Evolutionary conservation across 2,888 invertebrate species (phyloP).

Genomic region (Shargacucullia verbasci): DNA sequence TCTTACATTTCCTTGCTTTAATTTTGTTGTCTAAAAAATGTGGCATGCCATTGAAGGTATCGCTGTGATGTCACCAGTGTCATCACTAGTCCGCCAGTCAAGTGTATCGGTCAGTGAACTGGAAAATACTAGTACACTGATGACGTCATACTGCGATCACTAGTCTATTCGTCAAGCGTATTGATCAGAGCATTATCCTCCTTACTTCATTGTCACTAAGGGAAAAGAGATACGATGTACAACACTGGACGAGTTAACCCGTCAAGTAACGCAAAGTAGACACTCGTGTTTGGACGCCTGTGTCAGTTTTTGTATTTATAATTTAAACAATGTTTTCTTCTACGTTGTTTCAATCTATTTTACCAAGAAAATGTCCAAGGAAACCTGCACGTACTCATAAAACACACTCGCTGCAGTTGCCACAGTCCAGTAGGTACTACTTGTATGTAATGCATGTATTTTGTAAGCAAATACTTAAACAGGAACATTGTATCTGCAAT

Average conservation of each 20-base stretch:
- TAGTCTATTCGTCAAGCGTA: constrained; percentile 2
- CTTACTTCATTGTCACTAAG: not conserved
- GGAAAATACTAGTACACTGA: constrained; percentile 1
- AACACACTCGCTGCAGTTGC: not conserved
- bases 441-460: constrained; percentile 17
- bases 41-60: not conserved
- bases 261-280: too few relatives aligned
- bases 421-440: constrained; percentile 19
- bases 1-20: constrained; percentile 2
- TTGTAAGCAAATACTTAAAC: constrained; percentile 23
- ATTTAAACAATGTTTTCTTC: too few relatives aligned
- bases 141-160: constrained; percentile 28
- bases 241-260: too few relatives aligned
- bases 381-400: constrained; percentile 9
- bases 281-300: too few relatives aligned
- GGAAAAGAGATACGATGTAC: too few relatives aligned
- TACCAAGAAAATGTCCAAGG: not conserved
- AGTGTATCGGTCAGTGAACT: not conserved
- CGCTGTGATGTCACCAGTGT: constrained; percentile 5
- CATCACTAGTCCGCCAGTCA: too few relatives aligned
- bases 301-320: too few relatives aligned
- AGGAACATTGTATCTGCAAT: constrained; percentile 20
- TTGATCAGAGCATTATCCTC: constrained; percentile 14
- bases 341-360: not conserved
- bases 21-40: too few relatives aligned